These are phyloP conservation scores for Agapornis canus DNA, from an alignment of 2,797 vertebrate genomes.

Conservation along the genomic window DNA sequence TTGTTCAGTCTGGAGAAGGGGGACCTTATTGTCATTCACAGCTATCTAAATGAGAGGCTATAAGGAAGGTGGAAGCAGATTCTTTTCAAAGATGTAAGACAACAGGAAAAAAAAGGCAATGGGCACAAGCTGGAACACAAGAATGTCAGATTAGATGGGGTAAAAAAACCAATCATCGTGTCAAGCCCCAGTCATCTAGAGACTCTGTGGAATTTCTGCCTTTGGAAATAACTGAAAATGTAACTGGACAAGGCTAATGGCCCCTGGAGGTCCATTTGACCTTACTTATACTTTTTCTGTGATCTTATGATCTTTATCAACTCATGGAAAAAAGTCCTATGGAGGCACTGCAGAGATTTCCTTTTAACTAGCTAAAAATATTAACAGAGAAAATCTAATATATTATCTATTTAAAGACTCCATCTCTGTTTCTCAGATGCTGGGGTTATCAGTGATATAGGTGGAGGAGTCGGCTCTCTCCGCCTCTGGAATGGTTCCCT, in stretches of 20 bases:
- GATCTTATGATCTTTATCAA: not conserved
- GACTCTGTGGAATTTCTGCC: not conserved
- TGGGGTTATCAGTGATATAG: not conserved
- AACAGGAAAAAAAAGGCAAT: not conserved
- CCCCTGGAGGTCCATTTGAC: not conserved
- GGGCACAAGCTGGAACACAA: not conserved
- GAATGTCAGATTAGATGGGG: not conserved
- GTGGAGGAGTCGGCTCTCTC: not conserved
- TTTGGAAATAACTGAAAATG: not conserved
- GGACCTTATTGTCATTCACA: not conserved
- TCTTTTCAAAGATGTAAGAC: not conserved
- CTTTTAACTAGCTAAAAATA: not conserved
- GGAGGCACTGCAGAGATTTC: not conserved
- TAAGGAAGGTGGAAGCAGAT: not conserved
- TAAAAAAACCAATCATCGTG: accelerated
- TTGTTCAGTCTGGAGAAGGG: not conserved
- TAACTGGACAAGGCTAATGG: not conserved
- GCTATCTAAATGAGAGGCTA: not conserved
- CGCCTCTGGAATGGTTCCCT: not conserved
- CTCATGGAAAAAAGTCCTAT: not conserved
- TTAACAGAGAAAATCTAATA: not conserved
- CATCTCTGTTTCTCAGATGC: not conserved
- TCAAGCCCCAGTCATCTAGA: not conserved
- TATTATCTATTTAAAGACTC: not conserved
- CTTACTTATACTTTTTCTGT: not conserved